Percentiles rank a stretch among this genome's conserved stretches.
Evolutionary conservation across 2,113 vertebrate species (phyloP).

Genomic region (Megaceryle maxima): DNA sequence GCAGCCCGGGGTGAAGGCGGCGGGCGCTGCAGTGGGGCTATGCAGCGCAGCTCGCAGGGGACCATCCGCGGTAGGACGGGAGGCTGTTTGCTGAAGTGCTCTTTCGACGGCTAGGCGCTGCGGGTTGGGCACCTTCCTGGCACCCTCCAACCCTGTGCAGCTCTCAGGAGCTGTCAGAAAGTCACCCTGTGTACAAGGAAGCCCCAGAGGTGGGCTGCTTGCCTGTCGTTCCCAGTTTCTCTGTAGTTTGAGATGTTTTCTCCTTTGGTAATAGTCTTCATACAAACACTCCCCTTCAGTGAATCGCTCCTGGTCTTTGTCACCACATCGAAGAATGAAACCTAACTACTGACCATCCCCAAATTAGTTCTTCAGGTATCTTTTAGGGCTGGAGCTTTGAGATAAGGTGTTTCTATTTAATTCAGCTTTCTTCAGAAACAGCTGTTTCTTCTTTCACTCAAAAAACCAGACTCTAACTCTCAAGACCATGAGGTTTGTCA

Average conservation of each 20-base stretch:
- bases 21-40: background rate
- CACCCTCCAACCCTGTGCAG: rapidly evolving
- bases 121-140: background rate
- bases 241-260: rapidly evolving
- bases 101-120: rapidly evolving
- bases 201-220: rapidly evolving
- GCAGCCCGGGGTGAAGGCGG: background rate
- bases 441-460: background rate
- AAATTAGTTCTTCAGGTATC: background rate
- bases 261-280: background rate
- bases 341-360: no score
- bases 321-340: rapidly evolving
- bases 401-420: background rate
- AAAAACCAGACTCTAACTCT: background rate
- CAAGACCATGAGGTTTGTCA: rapidly evolving
- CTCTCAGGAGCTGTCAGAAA: background rate
- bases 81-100: rapidly evolving
- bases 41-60: background rate
- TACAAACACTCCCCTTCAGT: rapidly evolving
- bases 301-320: background rate
- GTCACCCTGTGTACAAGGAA: background rate
- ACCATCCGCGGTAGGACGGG: background rate
- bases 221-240: background rate
- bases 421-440: background rate
- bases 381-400: background rate